Base-by-base conservation (phyloP, 2,888 invertebrate species). In the Conus canariensis region DNA sequence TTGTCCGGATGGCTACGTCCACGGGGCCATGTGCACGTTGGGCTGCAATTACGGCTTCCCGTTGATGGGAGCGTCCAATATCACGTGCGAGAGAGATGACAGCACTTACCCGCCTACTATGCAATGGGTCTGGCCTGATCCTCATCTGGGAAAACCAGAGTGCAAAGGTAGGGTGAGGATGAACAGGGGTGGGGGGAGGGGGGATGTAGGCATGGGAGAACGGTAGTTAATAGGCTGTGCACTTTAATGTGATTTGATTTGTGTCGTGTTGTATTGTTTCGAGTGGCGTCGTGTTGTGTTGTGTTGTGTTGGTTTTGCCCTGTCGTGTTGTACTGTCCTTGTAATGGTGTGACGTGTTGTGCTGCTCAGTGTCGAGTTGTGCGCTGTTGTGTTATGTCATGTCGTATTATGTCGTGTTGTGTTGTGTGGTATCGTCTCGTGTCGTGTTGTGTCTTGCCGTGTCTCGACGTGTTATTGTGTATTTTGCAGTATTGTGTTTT, bases 21-120 rank as follows among this genome's bases (percentile, higher is more conserved):
- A 70, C n/a, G 90, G 90, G n/a, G 87, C 89, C 3, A 14, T 56
- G 9, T 89, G 89, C 86, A 19, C 87, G 4, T 67, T 90, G 14
- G 64, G 25, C 77, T 90, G 90, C 60, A 58, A 30, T 12, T 6
- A 56, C n/a, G 83, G 87, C 22, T 89, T 56, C 60, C 89, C 67
- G 7, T 64, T 85, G 30, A 19, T 58, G n/a, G 89, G 89, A 14
- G 3, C 70, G 12, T 22, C 10, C 70, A 74, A 45, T 12, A 85
- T 89, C 59, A 89, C 89, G 45, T 89, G 89, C 64, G 74, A 85
- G 45, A 12, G 30, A 22, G 74, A 85, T n/a, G 59, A 85, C 77
- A 22, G 9, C 8, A 67, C 70, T 16, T 74, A 58, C 45, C 85
- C 89, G 7, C 88, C 88, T 9, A 88, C 74, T 10, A 58, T n/a